A percentile compares a stretch with the other conserved stretches of the same genome.
Evolutionary conservation across 2,113 vertebrate species (phyloP).

Genomic region (Tychaedon coryphoeus): DNA sequence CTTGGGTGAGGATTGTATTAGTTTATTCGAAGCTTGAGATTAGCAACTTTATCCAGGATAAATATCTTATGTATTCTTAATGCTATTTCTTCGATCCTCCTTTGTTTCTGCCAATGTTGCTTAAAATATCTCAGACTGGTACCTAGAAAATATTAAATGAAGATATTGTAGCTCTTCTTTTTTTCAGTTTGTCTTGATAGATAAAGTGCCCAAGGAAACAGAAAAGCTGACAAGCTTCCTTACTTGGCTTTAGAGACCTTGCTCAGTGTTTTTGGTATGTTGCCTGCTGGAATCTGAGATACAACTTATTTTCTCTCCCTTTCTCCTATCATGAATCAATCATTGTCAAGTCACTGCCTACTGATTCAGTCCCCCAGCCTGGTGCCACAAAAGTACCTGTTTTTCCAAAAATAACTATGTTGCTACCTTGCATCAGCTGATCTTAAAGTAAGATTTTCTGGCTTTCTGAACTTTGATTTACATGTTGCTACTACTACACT

Average conservation of each 20-base stretch:
- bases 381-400: not conserved
- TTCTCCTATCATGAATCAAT: not conserved
- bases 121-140: not conserved
- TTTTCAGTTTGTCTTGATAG: not conserved
- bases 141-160: not conserved
- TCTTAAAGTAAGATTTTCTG: slow-evolving; percentile 13
- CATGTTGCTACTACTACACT: not conserved
- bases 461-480: slow-evolving; percentile 18
- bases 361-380: not conserved
- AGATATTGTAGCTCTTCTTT: not conserved
- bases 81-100: not conserved
- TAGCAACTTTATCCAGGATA: not conserved
- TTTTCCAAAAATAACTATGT: not conserved
- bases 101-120: not conserved
- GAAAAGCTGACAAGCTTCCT: not conserved
- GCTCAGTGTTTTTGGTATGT: not conserved
- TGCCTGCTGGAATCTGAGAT: not conserved
- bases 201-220: not conserved
- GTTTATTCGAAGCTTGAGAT: not conserved
- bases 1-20: not conserved
- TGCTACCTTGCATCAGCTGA: not conserved
- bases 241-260: not conserved
- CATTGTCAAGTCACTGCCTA: not conserved
- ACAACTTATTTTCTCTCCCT: not conserved
- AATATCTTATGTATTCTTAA: not conserved